Evolutionary conservation across 1,140 invertebrate species (phyloP).

Genomic region (Antheraea mylitta): DNA sequence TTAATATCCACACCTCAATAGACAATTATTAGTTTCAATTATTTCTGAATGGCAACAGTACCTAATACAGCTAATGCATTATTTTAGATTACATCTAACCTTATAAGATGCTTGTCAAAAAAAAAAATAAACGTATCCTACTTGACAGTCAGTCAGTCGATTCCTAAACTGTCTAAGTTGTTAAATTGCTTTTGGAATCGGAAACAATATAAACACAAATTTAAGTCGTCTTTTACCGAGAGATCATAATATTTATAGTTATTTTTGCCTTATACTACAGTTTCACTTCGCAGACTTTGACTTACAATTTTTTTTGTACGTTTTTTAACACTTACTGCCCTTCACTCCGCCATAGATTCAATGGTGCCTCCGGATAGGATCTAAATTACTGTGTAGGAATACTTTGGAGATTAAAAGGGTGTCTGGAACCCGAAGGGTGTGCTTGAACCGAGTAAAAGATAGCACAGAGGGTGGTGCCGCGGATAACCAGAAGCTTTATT

Average conservation of each 20-base stretch:
- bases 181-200: too few relatives aligned
- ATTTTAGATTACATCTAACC: too few relatives aligned
- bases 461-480: conserved; percentile 7
- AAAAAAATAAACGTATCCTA: too few relatives aligned
- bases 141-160: too few relatives aligned
- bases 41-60: too few relatives aligned
- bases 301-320: conserved; percentile 31
- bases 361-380: conserved; percentile 59
- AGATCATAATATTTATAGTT: neutral
- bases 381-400: conserved; percentile 68
- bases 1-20: too few relatives aligned
- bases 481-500: conserved; percentile 1
- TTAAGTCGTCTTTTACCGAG: too few relatives aligned
- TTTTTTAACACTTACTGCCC: conserved; percentile 42
- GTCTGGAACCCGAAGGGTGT: conserved; percentile 55
- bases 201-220: too few relatives aligned
- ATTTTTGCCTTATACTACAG: neutral
- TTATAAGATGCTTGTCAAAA: too few relatives aligned
- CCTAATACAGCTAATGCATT: too few relatives aligned
- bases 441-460: conserved; percentile 21
- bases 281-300: conserved; percentile 31
- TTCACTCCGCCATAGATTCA: conserved; percentile 46
- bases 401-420: conserved; percentile 71
- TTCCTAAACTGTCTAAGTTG: too few relatives aligned
- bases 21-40: too few relatives aligned